These are phyloP conservation scores for Orchestes rusci DNA, from an alignment of 2,888 invertebrate genomes.

Conservation along the genomic window DNA sequence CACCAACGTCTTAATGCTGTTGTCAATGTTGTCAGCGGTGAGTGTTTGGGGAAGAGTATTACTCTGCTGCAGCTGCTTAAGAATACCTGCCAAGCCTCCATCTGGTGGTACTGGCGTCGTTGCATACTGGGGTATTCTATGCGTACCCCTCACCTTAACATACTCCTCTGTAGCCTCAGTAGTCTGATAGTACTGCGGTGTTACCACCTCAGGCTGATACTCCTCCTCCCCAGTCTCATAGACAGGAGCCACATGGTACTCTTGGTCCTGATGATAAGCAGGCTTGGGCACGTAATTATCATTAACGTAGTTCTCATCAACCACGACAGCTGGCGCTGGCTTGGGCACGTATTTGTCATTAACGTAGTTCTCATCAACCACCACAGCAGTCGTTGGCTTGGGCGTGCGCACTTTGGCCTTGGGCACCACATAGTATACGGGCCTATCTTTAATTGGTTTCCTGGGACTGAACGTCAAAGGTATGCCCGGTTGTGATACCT, in stretches of 20 bases:
- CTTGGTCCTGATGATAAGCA: too few relatives aligned
- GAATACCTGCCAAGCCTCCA: slow-evolving; percentile 48
- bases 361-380: slow-evolving; percentile 23
- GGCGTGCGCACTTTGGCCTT: too few relatives aligned
- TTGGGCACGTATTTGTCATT: slow-evolving; percentile 25
- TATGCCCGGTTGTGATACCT: slow-evolving; percentile 23
- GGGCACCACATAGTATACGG: too few relatives aligned
- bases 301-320: slow-evolving; percentile 22
- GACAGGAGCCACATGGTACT: too few relatives aligned
- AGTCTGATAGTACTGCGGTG: too few relatives aligned
- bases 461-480: slow-evolving; percentile 15
- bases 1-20: slow-evolving; percentile 69
- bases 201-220: too few relatives aligned
- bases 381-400: slow-evolving; percentile 19
- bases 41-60: slow-evolving; percentile 70
- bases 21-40: slow-evolving; percentile 69
- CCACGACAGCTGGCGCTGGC: slow-evolving; percentile 18
- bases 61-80: slow-evolving; percentile 64
- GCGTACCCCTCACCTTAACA: too few relatives aligned
- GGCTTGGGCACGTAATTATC: too few relatives aligned
- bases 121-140: too few relatives aligned
- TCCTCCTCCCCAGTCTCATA: too few relatives aligned
- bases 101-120: slow-evolving; percentile 11
- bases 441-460: too few relatives aligned
- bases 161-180: too few relatives aligned